Evolutionary conservation across 2,113 vertebrate species (phyloP), one percentile per base, ranked within the genome.

Genomic region (cattle (Bos taurus)): DNA sequence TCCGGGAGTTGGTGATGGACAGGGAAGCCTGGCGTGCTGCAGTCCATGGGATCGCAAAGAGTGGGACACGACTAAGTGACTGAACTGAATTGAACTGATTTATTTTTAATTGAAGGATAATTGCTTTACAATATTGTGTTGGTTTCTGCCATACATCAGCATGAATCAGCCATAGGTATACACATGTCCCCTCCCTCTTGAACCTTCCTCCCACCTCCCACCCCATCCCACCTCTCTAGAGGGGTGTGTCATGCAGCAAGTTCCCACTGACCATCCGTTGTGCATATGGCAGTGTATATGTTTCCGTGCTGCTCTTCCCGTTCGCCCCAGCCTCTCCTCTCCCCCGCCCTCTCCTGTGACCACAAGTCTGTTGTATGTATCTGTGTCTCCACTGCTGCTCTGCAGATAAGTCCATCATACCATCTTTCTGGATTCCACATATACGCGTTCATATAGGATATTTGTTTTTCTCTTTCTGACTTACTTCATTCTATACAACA

Each of bases 361-460:
- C 36, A 74, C 71, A 6, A 3, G 14, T 13, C 21, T 43, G 36
- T 1, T 13, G 11, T 43, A 10, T 74, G 3, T 43, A 21, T 43
- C 71, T 43, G 1, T 12, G 6, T 3, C 36, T 74, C 71, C 36
- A 25, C 1, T 43, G 71, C 71, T 25, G 3, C 71, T 21, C 71
- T 26, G 71, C 11, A 74, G 26, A 74, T 25, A 74, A 40, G 67
- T 1, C 3, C 36, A 25, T 25, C 67, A 40, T 74, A 74, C 36
- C 71, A 25, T 43, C 71, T 14, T 25, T 74, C 36, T 74, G 71
- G 71, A 74, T 74, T 43, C 71, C 71, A 74, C 3, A 43, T 14
- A 26, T 14, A 26, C 0, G 0, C 6, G 0, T 43, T 43, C 43
- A 14, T 26, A 43, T 43, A 74, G 11, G 36, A 26, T 26, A 43